These are phyloP conservation scores for Centropyge bicolor DNA, from an alignment of 2,797 vertebrate genomes.

Conservation along the genomic window DNA sequence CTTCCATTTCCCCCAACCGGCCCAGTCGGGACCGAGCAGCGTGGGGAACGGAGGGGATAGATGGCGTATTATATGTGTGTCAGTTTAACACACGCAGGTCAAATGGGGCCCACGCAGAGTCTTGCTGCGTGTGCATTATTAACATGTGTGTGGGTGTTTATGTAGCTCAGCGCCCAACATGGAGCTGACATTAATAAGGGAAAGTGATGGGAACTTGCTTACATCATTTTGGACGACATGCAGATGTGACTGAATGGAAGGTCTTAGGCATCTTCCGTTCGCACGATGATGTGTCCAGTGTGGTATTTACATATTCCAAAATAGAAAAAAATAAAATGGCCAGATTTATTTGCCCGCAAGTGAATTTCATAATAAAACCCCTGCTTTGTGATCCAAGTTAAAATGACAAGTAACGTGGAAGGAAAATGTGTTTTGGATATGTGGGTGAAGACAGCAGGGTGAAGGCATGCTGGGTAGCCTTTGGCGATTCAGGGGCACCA, in stretches of 20 bases:
- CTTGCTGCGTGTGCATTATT: constrained; percentile 83
- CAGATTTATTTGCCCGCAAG: constrained; percentile 54
- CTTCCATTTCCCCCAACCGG: constrained; percentile 78
- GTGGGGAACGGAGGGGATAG: constrained; percentile 60
- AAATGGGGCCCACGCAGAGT: constrained; percentile 79
- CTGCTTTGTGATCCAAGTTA: constrained; percentile 24
- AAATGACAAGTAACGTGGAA: constrained; percentile 30
- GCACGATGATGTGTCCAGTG: constrained; percentile 38
- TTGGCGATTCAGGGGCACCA: constrained; percentile 20
- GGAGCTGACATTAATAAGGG: constrained; percentile 86
- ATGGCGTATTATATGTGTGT: constrained; percentile 77
- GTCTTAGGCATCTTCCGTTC: constrained; percentile 52
- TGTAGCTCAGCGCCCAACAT: constrained; percentile 78
- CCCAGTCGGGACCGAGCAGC: constrained; percentile 63
- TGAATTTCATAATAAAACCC: constrained; percentile 24
- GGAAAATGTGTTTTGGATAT: constrained; percentile 45
- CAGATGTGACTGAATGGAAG: constrained; percentile 81
- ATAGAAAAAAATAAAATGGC: constrained; percentile 39
- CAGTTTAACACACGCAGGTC: constrained; percentile 82
- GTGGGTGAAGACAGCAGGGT: constrained; percentile 28
- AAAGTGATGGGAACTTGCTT: constrained; percentile 81
- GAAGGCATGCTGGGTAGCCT: constrained; percentile 38
- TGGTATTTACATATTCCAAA: constrained; percentile 64
- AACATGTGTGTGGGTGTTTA: constrained; percentile 86
- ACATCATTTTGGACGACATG: constrained; percentile 78